Conservation (phyloP, 2,888 invertebrate genomes). For the Drosophila birchii region DNA sequence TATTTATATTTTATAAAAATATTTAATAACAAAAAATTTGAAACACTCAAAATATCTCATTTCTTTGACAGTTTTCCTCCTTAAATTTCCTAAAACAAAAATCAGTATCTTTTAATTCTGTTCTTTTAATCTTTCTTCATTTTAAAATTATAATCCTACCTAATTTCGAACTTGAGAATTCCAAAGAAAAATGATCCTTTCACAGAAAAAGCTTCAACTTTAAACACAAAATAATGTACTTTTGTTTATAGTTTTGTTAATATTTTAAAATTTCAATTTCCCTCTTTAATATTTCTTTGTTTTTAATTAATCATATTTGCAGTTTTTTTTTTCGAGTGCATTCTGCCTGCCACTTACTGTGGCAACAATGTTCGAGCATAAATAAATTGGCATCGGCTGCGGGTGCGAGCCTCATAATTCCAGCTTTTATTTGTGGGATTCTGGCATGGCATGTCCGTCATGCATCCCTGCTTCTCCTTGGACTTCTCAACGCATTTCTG, state of each 20-base stretch:
- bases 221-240: too few relatives aligned
- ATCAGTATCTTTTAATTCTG: too few relatives aligned
- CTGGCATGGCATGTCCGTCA: constrained; percentile 78
- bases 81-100: too few relatives aligned
- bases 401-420: constrained; percentile 71
- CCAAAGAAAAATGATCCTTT: not conserved
- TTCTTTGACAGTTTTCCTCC: too few relatives aligned
- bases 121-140: too few relatives aligned
- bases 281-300: not conserved
- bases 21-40: not conserved
- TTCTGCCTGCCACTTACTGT: constrained; percentile 49
- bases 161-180: not conserved
- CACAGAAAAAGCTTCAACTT: too few relatives aligned
- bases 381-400: constrained; percentile 72
- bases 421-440: constrained; percentile 80
- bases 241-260: too few relatives aligned
- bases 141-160: too few relatives aligned
- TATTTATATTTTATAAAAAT: not conserved
- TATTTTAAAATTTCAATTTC: too few relatives aligned
- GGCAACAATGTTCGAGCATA: constrained; percentile 78
- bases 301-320: not conserved
- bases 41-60: not conserved
- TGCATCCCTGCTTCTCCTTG: constrained; percentile 31
- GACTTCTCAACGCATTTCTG: constrained; percentile 1
- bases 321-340: constrained; percentile 16